Conservation (phyloP, 2,888 invertebrate species). For the Acanthosepion pharaonis region DNA sequence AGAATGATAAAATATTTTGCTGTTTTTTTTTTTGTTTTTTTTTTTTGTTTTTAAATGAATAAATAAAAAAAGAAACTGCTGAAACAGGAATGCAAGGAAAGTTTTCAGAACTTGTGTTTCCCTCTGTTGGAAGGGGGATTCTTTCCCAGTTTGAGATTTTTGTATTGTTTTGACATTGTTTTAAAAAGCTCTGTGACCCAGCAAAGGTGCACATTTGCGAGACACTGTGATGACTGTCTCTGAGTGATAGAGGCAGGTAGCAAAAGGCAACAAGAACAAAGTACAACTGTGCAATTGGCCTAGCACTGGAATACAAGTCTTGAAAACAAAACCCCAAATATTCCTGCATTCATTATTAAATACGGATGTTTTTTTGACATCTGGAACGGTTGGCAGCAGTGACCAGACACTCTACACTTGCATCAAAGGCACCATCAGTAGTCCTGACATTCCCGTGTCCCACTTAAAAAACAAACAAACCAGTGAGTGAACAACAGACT, state of each 20-base stretch:
- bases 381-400: slow-evolving; percentile 44
- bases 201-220: slow-evolving; percentile 20
- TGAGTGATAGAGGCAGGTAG: slow-evolving; percentile 2
- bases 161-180: background rate
- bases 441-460: slow-evolving; percentile 44
- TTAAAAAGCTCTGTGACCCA: slow-evolving; percentile 10
- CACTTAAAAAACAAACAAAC: slow-evolving; percentile 39
- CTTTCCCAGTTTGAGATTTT: slow-evolving; percentile 33
- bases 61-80: background rate
- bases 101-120: background rate
- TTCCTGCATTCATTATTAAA: slow-evolving; percentile 43
- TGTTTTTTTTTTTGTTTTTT: background rate
- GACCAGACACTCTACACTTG: slow-evolving; percentile 43
- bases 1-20: background rate
- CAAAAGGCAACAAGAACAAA: slow-evolving; percentile 48
- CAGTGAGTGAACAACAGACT: slow-evolving; percentile 38
- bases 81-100: slow-evolving; percentile 42
- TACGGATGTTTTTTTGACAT: slow-evolving; percentile 8
- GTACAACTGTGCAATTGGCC: slow-evolving; percentile 46
- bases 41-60: background rate
- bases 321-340: slow-evolving; percentile 37
- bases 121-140: background rate
- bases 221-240: slow-evolving; percentile 2
- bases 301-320: slow-evolving; percentile 48
- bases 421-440: slow-evolving; percentile 47